phyloP scores from a whole-genome alignment of 37 sponge, comb jelly and placozoan genomes.

The Hexactinellida sp. region DNA sequence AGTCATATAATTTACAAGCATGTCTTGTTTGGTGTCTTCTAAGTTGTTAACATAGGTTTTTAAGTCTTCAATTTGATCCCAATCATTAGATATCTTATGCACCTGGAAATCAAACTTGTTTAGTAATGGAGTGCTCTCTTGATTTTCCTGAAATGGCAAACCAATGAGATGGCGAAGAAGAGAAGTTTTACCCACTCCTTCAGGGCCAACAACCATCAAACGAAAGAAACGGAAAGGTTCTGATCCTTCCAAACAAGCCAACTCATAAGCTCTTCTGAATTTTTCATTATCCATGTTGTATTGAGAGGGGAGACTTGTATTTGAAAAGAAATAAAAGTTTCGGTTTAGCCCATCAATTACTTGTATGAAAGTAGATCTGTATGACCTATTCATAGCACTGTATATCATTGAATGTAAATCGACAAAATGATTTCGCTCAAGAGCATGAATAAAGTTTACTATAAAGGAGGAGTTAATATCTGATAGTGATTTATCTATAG shows the following conservation, averaged over 20 bases:
- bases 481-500: not conserved
- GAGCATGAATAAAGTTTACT: not conserved
- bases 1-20: not conserved
- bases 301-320: not conserved
- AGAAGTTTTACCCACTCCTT: conserved; percentile 7
- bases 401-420: not conserved
- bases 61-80: conserved; percentile 7
- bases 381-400: not conserved
- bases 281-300: not conserved
- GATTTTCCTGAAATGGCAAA: not conserved
- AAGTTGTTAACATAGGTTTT: not conserved
- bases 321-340: not conserved
- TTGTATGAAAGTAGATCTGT: not conserved
- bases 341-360: not conserved
- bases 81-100: not conserved
- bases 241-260: not conserved
- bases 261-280: not conserved
- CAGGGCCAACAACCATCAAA: conserved; percentile 10
- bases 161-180: not conserved
- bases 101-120: conserved; percentile 6
- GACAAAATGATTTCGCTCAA: not conserved
- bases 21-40: not conserved
- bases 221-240: conserved; percentile 7
- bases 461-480: not conserved
- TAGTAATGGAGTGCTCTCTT: conserved; percentile 2